Evolutionary conservation across 2,113 vertebrate genomes (phyloP).

Genomic region (Phrynosoma blainvillii): DNA sequence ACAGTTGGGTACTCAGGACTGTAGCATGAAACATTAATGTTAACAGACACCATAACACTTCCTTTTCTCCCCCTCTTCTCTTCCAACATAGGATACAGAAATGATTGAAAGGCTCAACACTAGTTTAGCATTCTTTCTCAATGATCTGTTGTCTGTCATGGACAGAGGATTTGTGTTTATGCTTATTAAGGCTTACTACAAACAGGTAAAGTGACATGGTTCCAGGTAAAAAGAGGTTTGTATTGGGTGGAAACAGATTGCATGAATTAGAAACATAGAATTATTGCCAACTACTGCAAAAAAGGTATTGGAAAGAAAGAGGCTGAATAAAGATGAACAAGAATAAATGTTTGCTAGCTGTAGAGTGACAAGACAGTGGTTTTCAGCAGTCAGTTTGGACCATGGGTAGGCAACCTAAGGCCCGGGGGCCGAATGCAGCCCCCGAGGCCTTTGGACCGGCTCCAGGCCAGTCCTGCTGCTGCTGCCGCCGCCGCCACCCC

Average conservation of each 20-base stretch:
- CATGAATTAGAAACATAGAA: background rate
- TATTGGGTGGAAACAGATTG: background rate
- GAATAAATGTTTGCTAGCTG: too few relatives aligned
- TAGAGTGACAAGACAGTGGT: background rate
- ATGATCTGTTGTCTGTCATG: slow-evolving; percentile 96
- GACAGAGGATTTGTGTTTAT: slow-evolving; percentile 96
- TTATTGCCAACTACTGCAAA: background rate
- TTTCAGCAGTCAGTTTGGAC: background rate
- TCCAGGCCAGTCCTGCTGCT: too few relatives aligned
- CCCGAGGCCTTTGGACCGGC: too few relatives aligned
- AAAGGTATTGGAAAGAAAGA: background rate
- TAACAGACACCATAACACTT: background rate
- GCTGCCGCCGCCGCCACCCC: too few relatives aligned
- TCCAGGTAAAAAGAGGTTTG: background rate
- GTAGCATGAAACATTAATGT: slow-evolving; percentile 18
- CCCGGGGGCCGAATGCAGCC: too few relatives aligned
- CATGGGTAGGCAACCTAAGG: too few relatives aligned
- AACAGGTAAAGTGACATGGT: slow-evolving; percentile 84
- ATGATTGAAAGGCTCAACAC: slow-evolving; percentile 97
- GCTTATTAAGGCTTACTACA: slow-evolving; percentile 93
- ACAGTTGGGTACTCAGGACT: too few relatives aligned
- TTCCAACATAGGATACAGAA: slow-evolving; percentile 87
- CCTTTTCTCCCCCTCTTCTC: slow-evolving; percentile 14
- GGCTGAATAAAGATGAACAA: background rate
- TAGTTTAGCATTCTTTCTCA: slow-evolving; percentile 96